phyloP scores from a whole-genome alignment of 2,888 invertebrate genomes.

The Sipha maydis region DNA sequence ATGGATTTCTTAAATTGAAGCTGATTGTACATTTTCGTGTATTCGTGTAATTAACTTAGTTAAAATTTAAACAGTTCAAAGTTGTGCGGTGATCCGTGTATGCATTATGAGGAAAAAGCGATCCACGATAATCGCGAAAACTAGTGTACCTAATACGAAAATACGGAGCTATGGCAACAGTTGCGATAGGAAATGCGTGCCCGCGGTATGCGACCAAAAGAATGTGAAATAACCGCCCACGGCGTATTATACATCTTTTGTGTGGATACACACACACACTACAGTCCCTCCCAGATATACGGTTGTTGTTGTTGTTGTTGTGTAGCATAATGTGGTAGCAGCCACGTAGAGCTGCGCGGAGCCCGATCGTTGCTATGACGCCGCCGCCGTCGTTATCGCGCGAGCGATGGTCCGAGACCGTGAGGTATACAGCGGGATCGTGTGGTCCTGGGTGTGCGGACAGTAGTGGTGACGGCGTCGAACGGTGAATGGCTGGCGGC shows the following conservation, averaged over 20 bases:
- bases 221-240: not conserved
- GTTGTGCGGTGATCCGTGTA: too few species aligned
- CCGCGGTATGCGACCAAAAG: not conserved
- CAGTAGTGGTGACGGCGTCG: not conserved
- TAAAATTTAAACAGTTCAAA: too few species aligned
- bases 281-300: not conserved
- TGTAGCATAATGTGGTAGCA: not conserved
- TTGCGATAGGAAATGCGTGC: too few species aligned
- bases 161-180: too few species aligned
- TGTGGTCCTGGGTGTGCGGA: not conserved
- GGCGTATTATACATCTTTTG: not conserved
- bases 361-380: conserved; percentile 14
- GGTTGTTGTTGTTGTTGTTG: not conserved
- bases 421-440: not conserved
- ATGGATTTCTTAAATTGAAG: too few species aligned
- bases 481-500: conserved; percentile 27
- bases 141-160: too few species aligned
- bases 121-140: too few species aligned
- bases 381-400: not conserved
- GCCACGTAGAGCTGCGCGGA: not conserved
- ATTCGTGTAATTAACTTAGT: too few species aligned
- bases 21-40: too few species aligned
- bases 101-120: too few species aligned
- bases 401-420: not conserved
- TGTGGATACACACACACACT: not conserved